These are phyloP conservation scores for Abrostola tripartita DNA, from an alignment of 2,888 invertebrate species.

Conservation along the genomic window DNA sequence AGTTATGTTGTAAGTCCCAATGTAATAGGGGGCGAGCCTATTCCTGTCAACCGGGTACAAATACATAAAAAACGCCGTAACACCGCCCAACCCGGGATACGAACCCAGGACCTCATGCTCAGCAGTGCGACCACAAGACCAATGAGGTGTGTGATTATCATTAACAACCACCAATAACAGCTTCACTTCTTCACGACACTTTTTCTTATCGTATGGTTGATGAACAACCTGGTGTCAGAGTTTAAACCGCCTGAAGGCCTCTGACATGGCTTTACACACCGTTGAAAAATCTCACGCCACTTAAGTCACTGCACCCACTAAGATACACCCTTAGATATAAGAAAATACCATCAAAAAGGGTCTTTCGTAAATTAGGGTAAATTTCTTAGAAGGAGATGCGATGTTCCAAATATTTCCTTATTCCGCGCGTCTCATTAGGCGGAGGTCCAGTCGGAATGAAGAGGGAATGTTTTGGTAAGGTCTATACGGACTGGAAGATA, in stretches of 20 bases:
- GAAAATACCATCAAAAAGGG: constrained; percentile 34
- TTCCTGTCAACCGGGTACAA: neutral
- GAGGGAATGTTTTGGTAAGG: constrained; percentile 21
- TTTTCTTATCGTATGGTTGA: constrained; percentile 7
- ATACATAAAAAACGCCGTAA: too few relatives aligned
- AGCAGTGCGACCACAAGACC: too few relatives aligned
- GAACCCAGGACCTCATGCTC: too few relatives aligned
- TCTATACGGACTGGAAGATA: neutral
- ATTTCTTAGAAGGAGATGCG: constrained; percentile 26
- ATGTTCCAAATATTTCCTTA: constrained; percentile 39
- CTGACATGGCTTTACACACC: neutral
- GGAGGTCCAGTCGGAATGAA: constrained; percentile 19
- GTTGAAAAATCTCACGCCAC: constrained; percentile 12
- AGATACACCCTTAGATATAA: constrained; percentile 17
- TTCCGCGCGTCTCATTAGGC: constrained; percentile 39
- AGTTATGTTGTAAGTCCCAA: too few relatives aligned
- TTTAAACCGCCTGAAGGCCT: too few relatives aligned
- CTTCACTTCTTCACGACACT: too few relatives aligned
- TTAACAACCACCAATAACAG: too few relatives aligned
- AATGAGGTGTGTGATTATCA: too few relatives aligned
- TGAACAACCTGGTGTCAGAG: too few relatives aligned
- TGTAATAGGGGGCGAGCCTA: too few relatives aligned
- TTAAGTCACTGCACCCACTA: constrained; percentile 6
- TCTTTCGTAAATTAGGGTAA: constrained; percentile 34
- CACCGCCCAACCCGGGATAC: too few relatives aligned